A percentile compares a stretch with the other conserved stretches of the same genome.
phyloP scores from a whole-genome alignment of 2,113 vertebrate species.

The Menura novaehollandiae region DNA sequence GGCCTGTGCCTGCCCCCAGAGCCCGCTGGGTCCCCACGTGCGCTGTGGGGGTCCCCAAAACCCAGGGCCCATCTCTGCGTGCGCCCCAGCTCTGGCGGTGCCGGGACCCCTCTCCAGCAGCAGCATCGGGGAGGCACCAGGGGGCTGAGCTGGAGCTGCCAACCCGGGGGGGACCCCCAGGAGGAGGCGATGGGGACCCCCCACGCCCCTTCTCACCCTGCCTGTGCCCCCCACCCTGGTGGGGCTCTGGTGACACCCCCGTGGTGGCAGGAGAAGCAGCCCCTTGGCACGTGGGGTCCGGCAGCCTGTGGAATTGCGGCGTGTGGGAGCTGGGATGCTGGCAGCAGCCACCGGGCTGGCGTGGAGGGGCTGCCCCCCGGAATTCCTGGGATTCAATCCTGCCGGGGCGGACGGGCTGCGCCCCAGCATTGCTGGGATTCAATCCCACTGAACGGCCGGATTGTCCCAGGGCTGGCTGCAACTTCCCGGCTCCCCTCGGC shows the following conservation, averaged over 20 bases:
- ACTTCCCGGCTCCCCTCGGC: neutral
- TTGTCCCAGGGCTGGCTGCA: neutral
- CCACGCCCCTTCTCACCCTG: accelerated
- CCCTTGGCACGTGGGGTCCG: accelerated
- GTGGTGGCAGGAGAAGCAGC: accelerated
- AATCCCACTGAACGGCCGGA: neutral
- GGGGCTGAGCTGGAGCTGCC: no score
- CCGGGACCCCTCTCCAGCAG: neutral
- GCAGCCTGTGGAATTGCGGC: slow-evolving; percentile 1
- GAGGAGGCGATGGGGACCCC: neutral
- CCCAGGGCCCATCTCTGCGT: neutral
- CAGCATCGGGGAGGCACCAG: accelerated
- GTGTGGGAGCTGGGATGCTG: neutral
- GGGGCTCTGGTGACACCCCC: neutral
- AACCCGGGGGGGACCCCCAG: accelerated
- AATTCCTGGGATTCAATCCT: slow-evolving; percentile 35
- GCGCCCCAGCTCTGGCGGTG: neutral
- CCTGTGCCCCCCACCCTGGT: neutral
- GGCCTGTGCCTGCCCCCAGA: accelerated
- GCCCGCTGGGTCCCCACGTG: neutral
- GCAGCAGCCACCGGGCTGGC: neutral
- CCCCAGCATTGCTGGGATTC: neutral
- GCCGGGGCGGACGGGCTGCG: neutral
- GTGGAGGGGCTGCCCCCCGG: neutral
- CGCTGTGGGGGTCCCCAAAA: neutral